Evolutionary conservation across 2,888 invertebrate species (phyloP).

Genomic region (Apodemia hepburni): DNA sequence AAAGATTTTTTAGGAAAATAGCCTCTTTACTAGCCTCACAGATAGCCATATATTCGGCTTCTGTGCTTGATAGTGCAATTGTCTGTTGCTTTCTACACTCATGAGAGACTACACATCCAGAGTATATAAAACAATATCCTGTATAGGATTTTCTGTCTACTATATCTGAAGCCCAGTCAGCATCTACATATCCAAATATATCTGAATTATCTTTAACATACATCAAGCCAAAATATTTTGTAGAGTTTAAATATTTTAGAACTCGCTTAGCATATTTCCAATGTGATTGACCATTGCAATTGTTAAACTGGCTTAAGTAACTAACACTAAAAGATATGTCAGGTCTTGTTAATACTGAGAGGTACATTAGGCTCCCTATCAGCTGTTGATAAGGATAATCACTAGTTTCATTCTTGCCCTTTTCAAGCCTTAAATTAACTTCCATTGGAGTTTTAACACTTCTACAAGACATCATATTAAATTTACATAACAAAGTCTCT

Average conservation of each 20-base stretch:
- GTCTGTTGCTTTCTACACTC: not conserved
- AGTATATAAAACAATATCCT: conserved; percentile 9
- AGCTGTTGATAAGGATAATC: conserved; percentile 12
- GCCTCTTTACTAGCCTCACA: no score
- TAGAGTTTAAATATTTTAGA: conserved; percentile 23
- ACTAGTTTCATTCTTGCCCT: conserved; percentile 16
- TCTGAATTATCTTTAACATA: conserved; percentile 18
- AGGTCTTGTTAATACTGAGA: not conserved
- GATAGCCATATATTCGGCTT: no score
- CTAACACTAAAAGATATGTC: conserved; percentile 15
- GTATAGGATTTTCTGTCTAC: conserved; percentile 7
- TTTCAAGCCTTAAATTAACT: conserved; percentile 17
- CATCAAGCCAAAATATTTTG: conserved; percentile 22
- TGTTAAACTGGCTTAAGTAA: conserved; percentile 20
- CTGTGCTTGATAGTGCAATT: no score
- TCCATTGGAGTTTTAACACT: conserved; percentile 21
- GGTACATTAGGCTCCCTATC: no score
- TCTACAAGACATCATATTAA: no score
- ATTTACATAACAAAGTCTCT: no score
- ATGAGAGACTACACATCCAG: conserved; percentile 20
- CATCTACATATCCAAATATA: conserved; percentile 25
- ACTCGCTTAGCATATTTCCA: conserved; percentile 23
- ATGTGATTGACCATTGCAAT: conserved; percentile 21
- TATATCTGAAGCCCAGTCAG: conserved; percentile 23
- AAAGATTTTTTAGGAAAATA: no score